Evolutionary conservation across 2,888 invertebrate species (phyloP).

Genomic region (Campaea margaritaria): DNA sequence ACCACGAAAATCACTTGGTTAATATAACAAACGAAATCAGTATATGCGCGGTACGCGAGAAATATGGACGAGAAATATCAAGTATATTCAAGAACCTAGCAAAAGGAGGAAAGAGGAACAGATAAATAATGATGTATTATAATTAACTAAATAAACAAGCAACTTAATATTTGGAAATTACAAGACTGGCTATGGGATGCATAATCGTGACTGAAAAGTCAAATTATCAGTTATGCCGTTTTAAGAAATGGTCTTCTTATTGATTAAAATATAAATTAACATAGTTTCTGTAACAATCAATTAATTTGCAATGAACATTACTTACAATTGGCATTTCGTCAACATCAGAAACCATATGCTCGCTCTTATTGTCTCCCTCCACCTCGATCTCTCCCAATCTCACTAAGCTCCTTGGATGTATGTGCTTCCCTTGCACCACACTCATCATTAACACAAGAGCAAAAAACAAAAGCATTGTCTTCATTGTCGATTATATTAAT

Average conservation of each 20-base stretch:
- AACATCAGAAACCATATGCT: constrained; percentile 38
- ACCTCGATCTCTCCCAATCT: constrained; percentile 33
- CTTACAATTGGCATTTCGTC: constrained; percentile 59
- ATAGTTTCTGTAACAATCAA: not conserved
- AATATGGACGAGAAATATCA: too few species aligned
- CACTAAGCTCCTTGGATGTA: constrained; percentile 54
- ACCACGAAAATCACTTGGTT: constrained; percentile 17
- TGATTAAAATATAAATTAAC: too few species aligned
- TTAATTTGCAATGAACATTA: constrained; percentile 34
- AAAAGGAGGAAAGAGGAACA: too few species aligned
- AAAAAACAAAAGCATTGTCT: constrained; percentile 42
- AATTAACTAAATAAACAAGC: too few species aligned
- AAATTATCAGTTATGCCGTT: too few species aligned
- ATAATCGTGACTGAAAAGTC: too few species aligned
- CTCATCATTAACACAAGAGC: constrained; percentile 41
- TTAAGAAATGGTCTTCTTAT: too few species aligned
- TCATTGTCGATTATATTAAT: constrained; percentile 41
- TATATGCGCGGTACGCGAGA: too few species aligned
- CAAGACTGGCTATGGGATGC: too few species aligned
- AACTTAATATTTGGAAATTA: too few species aligned
- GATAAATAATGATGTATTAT: too few species aligned
- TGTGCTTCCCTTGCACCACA: constrained; percentile 54
- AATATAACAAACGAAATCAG: not conserved
- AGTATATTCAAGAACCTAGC: too few species aligned
- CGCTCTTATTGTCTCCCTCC: constrained; percentile 28